Base-by-base conservation (phyloP, 1,140 invertebrate species). In the Macrosteles quadrilineatus region DNA sequence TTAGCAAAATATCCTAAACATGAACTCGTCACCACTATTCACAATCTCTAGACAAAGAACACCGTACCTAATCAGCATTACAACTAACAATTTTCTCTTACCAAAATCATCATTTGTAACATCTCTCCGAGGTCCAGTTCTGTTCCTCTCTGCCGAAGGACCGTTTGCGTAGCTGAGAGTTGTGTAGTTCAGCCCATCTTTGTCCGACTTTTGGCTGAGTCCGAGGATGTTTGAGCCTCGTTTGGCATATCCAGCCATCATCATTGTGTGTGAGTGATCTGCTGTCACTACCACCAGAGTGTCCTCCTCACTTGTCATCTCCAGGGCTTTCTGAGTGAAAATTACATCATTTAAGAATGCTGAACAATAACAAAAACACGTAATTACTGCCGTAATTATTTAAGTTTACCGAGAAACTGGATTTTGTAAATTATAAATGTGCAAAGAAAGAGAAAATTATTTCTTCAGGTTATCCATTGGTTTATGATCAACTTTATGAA, bases 181-280 rank as follows among this genome's bases (percentile, higher is more conserved):
- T 0, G 83, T 79, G 74, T 82, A 84, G 0, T 81, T 81, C 53
- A 80, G 67, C 9, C 72, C 71, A 72, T 85, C 83, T 11, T 81
- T 74, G 67, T 83, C 80, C 14, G 73, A 78, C 17, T 74, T 75
- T 6, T 80, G 82, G 0, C 75, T 77, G 83, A 87, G 57, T 80
- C 80, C 57, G 12, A 66, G 75, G 40, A 72, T 43, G 32, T 66
- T 36, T 25, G 21, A 19, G 9, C 63, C 63, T n/a, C 63, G 6
- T 9, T 1, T 17, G 1, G 40, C 86, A 75, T 93, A 91, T 0
- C 89, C 90, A 36, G 84, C 84, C 27, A 87, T 80, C 1, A 81
- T 83, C 81, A 91, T 85, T 0, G 85, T 86, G 74, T 91, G 89
- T 0, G 85, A 83, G 74, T 90, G 89, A 77, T 91, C 89, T 9